A percentile compares a stretch with the other conserved stretches of the same genome.
These are phyloP conservation scores for Xerus inauris DNA, from an alignment of 2,113 vertebrate genomes.

Conservation along the genomic window DNA sequence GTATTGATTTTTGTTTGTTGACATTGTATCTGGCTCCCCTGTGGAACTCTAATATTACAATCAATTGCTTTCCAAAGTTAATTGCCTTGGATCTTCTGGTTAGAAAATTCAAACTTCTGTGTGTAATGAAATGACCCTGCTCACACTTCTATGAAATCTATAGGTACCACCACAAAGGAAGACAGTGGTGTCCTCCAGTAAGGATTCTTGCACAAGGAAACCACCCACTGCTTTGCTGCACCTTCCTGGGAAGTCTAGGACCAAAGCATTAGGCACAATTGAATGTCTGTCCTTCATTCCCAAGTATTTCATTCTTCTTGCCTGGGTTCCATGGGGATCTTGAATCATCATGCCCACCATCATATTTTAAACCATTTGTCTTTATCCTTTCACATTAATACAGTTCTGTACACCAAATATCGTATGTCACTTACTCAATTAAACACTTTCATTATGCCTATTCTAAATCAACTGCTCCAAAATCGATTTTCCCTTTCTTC, in stretches of 20 bases:
- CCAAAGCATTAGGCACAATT: neutral
- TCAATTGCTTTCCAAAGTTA: slow-evolving; percentile 34
- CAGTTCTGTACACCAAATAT: neutral
- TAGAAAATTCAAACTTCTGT: slow-evolving; percentile 25
- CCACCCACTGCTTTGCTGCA: neutral
- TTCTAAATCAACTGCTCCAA: neutral
- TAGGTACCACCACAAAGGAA: neutral
- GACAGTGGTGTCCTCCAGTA: neutral
- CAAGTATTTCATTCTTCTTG: neutral
- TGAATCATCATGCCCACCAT: neutral
- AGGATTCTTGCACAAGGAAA: neutral
- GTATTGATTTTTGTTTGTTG: slow-evolving; percentile 53
- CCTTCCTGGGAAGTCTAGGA: neutral
- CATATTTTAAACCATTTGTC: neutral
- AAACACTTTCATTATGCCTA: neutral
- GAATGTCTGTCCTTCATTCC: neutral
- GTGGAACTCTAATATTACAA: slow-evolving; percentile 34
- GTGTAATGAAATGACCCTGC: slow-evolving; percentile 36
- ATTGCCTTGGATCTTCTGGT: slow-evolving; percentile 22
- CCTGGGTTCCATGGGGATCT: neutral
- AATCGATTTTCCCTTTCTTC: neutral
- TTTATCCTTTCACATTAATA: neutral
- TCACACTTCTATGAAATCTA: neutral
- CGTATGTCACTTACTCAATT: neutral
- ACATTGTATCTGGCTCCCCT: slow-evolving; percentile 8